Base-by-base conservation (phyloP, 2,113 vertebrate species). In the Cariama cristata region DNA sequence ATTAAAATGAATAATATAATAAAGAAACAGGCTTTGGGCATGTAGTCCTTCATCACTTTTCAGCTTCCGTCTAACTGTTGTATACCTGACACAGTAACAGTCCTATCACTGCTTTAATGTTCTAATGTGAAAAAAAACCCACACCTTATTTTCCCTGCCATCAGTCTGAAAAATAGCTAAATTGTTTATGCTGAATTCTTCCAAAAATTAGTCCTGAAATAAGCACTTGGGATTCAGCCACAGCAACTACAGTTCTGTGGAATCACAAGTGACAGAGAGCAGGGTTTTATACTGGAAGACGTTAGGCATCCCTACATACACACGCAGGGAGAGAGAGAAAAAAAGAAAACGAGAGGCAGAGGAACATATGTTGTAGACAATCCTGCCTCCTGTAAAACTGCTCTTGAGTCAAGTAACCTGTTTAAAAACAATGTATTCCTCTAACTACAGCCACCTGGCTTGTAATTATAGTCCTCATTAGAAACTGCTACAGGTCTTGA, bases 381-480 rank as follows among this genome's bases (percentile, higher is more conserved):
- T 96, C 83, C 77, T 75, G 27, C 91, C 88, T 96, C 91, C 93
- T 52, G 24, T 95, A 81, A 95, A 97, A 94, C 88, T 94, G 93
- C 90, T 88, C 69, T 94, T 96, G 88, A 97, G 84, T 95, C 93
- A 95, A 94, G 94, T 89, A 98, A 98, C 98, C 97, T 97, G 96
- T 95, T 98, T 90, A 90, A 97, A 97, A 97, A 94, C 96, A 97
- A 93, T 68, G 95, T 81, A 95, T 79, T 96, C 96, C 97, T 79
- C 97, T 97, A 97, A 98, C 98, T 97, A 90, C 98, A 98, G 97
- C 97, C 99, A 99, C 98, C 98, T 99, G 98, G 97, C 82, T 98
- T 27, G 91, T 97, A 97, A 97, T 98, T 98, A 97, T 80, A 98
- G 96, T 81, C 88, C 96, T 97, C 95, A 92, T 98, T 98, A 98